These are phyloP conservation scores for Pilophorus perplexus DNA, from an alignment of 2,888 invertebrate species.

Conservation along the genomic window DNA sequence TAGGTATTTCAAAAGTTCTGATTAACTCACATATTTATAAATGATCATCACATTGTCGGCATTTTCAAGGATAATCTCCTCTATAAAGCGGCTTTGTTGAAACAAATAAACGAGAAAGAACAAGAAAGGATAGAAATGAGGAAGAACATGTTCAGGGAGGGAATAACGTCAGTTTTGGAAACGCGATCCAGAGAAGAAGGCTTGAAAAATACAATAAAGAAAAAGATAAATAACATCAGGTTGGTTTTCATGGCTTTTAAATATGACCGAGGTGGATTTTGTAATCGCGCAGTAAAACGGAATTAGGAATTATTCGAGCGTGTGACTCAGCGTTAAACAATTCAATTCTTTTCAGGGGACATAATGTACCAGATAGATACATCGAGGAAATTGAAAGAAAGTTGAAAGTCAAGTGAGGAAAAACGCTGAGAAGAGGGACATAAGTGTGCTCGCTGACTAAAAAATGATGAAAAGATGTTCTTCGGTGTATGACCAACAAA, in stretches of 20 bases:
- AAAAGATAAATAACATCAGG: slow-evolving; percentile 62
- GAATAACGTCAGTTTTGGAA: slow-evolving; percentile 62
- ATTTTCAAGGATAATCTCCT: slow-evolving; percentile 49
- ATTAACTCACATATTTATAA: not conserved
- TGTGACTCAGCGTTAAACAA: no score
- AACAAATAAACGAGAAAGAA: slow-evolving; percentile 66
- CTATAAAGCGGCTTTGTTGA: slow-evolving; percentile 64
- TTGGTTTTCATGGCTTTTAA: slow-evolving; percentile 32
- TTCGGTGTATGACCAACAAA: no score
- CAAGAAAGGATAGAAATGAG: slow-evolving; percentile 61
- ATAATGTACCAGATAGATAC: slow-evolving; percentile 51
- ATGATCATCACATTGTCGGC: no score
- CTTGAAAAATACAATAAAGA: slow-evolving; percentile 56
- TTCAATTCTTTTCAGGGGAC: slow-evolving; percentile 46
- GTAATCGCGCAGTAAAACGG: no score
- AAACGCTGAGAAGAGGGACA: no score
- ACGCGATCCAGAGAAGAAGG: slow-evolving; percentile 58
- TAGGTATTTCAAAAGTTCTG: not conserved
- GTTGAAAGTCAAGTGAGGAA: slow-evolving; percentile 25
- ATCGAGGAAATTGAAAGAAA: slow-evolving; percentile 49
- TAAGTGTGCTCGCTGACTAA: no score
- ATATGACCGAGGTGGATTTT: no score
- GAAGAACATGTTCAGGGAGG: slow-evolving; percentile 65
- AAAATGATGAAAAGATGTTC: no score
- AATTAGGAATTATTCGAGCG: no score